Percentiles rank a stretch among this genome's conserved stretches.
Evolutionary conservation across 1,140 invertebrate genomes (phyloP).

Genomic region (Monomorium pharaonis): DNA sequence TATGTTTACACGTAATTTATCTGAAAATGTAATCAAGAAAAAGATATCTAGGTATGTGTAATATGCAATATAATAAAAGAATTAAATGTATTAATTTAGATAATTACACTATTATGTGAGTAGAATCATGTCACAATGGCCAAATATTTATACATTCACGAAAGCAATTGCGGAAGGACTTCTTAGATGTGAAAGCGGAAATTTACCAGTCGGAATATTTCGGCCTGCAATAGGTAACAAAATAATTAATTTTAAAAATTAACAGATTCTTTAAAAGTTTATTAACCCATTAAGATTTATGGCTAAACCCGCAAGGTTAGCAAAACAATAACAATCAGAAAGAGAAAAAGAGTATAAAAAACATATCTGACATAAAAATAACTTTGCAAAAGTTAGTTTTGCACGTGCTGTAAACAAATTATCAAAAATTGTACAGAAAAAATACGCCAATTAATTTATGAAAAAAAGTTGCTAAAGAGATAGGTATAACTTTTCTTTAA

Average conservation of each 20-base stretch:
- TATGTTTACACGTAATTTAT: not conserved
- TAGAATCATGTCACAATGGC: slow-evolving; percentile 88
- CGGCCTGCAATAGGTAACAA: slow-evolving; percentile 88
- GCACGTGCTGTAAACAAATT: too few species aligned
- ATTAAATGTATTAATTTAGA: not conserved
- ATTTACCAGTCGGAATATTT: slow-evolving; percentile 85
- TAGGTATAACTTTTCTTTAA: too few species aligned
- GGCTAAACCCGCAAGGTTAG: too few species aligned
- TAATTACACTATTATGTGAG: slow-evolving; percentile 57
- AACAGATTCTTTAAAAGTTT: not conserved
- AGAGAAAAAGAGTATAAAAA: too few species aligned
- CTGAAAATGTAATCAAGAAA: not conserved
- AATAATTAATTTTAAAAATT: not conserved
- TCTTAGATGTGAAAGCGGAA: slow-evolving; percentile 85
- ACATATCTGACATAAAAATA: too few species aligned
- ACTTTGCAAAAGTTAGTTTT: too few species aligned
- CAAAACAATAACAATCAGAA: too few species aligned
- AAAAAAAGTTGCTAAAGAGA: too few species aligned
- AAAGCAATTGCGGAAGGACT: slow-evolving; percentile 90
- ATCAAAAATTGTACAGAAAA: too few species aligned
- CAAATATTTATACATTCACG: slow-evolving; percentile 91
- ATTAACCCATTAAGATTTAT: too few species aligned
- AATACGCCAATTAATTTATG: too few species aligned
- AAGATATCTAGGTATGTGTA: not conserved
- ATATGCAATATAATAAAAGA: not conserved